Evolutionary conservation across 2,797 vertebrate species (phyloP).

Genomic region (Ispidina picta): DNA sequence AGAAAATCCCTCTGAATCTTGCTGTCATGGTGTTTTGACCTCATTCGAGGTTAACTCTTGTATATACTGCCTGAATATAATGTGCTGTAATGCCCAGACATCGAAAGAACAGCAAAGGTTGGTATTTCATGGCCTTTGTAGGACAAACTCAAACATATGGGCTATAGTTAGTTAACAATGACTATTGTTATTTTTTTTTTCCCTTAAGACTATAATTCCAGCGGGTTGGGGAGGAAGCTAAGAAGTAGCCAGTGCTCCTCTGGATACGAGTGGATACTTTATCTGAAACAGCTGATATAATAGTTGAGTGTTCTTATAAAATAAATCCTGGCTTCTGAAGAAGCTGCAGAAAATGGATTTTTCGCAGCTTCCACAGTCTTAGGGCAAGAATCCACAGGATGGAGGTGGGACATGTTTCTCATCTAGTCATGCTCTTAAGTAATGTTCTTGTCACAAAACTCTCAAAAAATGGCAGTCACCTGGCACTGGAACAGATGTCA

Average conservation of each 20-base stretch:
- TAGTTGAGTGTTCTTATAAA: constrained; percentile 19
- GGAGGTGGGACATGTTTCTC: constrained; percentile 43
- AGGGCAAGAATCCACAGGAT: constrained; percentile 20
- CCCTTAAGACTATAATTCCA: background rate
- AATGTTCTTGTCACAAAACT: constrained; percentile 10
- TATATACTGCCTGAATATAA: background rate
- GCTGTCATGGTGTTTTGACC: background rate
- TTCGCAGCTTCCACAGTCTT: constrained; percentile 35
- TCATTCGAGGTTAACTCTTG: background rate
- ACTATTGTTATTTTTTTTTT: background rate
- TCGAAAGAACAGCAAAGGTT: constrained; percentile 26
- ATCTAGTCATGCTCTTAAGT: background rate
- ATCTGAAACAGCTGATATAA: constrained; percentile 60
- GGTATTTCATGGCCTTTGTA: constrained; percentile 24
- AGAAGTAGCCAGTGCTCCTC: background rate
- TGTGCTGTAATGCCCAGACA: background rate
- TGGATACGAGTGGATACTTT: background rate
- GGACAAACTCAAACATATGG: background rate
- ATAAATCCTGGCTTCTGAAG: constrained; percentile 59
- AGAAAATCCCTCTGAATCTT: constrained; percentile 32
- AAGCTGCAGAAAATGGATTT: constrained; percentile 65
- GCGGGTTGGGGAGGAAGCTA: background rate
- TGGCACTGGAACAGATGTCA: constrained; percentile 32
- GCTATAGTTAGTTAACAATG: background rate
- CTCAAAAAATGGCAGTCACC: constrained; percentile 40